These are phyloP conservation scores for Torymus tubicola DNA, from an alignment of 2,888 invertebrate species.

Conservation along the genomic window DNA sequence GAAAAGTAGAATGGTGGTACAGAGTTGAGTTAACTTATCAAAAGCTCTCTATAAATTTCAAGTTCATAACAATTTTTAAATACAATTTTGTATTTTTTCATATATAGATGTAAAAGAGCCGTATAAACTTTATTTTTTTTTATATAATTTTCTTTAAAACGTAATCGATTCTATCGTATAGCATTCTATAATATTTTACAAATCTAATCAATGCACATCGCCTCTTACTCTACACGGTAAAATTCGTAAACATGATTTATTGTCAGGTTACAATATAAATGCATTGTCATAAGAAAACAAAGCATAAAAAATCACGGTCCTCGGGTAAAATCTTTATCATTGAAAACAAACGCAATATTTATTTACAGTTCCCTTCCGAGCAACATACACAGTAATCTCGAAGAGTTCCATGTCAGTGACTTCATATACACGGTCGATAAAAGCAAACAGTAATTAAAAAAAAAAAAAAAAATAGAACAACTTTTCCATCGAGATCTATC, in stretches of 20 bases:
- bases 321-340: neutral
- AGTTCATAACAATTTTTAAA: no score
- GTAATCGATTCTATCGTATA: no score
- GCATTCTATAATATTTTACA: no score
- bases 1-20: neutral
- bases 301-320: neutral
- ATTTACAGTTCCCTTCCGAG: neutral
- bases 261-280: constrained; percentile 37
- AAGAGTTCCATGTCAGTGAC: neutral
- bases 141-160: no score
- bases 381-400: neutral
- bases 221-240: neutral
- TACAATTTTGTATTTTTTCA: no score
- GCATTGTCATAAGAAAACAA: constrained; percentile 11
- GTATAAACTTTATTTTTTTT: no score
- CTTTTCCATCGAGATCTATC: no score
- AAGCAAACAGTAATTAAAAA: constrained; percentile 1
- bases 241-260: constrained; percentile 13
- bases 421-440: constrained; percentile 4
- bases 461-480: constrained; percentile 15
- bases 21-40: no score
- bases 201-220: neutral
- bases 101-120: no score
- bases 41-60: no score
- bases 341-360: neutral